Base-by-base conservation (phyloP, 2,797 vertebrate species). In the Mionectes olivaceus region DNA sequence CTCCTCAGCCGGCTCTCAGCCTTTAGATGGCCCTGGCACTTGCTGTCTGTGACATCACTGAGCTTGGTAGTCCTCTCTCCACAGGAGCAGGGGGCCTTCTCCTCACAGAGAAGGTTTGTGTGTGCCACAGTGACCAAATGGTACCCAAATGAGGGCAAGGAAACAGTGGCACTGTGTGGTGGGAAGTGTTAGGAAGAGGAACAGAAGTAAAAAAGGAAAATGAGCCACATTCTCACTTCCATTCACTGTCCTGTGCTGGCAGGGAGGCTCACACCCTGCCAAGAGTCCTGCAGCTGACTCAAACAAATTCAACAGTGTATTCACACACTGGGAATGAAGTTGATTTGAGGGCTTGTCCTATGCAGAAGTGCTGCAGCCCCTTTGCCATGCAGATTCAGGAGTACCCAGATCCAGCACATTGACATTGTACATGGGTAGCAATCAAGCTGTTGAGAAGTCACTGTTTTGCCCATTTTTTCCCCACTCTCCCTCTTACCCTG, bases 171-270 rank as follows among this genome's bases (percentile, higher is more conserved):
- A 64, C 27, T 39, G 10, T 18, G n/a, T 35, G 50, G 11, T 46
- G 32, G 55, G 18, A 60, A 69, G n/a, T 14, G 17, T 8, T 47
- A 23, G 27, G 35, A 52, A 77, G 50, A 50, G 37, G 17, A 89
- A 71, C 37, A 77, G 50, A 74, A 57, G 24, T 27, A 44, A 61
- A 69, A 39, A 23, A 87, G 39, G 30, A 82, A 83, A 41, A 87
- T 0, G 2, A 76, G 13, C 13, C 21, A 35, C 4, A 5, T 52
- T 82, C 25, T 69, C 1, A 0, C 27, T 80, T 77, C 55, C 53
- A 33, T 44, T 41, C 61, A 56, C 19, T 0, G 0, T 39, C 44
- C 49, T 33, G 6, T 57, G 50, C 37, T 39, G 41, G 27, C 47
- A 63, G 0, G 1, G 65, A 67, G 24, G 35, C 17, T 89, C 39